phyloP scores from a whole-genome alignment of 1,140 invertebrate genomes.

The Gryllus bimaculatus region DNA sequence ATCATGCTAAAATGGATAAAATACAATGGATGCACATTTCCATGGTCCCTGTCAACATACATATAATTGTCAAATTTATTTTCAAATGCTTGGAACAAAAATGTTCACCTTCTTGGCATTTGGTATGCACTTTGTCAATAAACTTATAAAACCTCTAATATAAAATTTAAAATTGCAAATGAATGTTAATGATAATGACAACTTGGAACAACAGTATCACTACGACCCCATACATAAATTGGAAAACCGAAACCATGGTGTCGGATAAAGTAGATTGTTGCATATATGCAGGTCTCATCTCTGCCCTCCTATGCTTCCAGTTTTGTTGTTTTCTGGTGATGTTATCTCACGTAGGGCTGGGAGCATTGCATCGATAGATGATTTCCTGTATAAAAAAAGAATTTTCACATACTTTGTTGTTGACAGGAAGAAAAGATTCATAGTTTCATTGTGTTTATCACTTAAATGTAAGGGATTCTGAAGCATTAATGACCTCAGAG shows the following conservation, averaged over 20 bases:
- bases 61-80: not conserved
- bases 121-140: no score
- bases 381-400: not conserved
- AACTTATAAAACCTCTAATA: not conserved
- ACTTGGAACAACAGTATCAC: not conserved
- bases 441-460: no score
- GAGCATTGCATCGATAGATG: not conserved
- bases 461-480: no score
- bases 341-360: not conserved
- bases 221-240: not conserved
- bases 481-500: no score
- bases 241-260: no score
- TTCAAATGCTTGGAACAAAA: not conserved
- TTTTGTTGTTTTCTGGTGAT: not conserved
- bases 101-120: not conserved
- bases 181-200: not conserved
- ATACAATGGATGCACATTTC: not conserved
- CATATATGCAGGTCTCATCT: not conserved
- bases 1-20: not conserved
- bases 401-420: no score
- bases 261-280: no score
- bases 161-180: not conserved
- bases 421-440: no score
- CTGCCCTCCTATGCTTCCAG: not conserved
- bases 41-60: not conserved